Conservation (phyloP, 2,113 vertebrate species). For the Nettapus auritus region DNA sequence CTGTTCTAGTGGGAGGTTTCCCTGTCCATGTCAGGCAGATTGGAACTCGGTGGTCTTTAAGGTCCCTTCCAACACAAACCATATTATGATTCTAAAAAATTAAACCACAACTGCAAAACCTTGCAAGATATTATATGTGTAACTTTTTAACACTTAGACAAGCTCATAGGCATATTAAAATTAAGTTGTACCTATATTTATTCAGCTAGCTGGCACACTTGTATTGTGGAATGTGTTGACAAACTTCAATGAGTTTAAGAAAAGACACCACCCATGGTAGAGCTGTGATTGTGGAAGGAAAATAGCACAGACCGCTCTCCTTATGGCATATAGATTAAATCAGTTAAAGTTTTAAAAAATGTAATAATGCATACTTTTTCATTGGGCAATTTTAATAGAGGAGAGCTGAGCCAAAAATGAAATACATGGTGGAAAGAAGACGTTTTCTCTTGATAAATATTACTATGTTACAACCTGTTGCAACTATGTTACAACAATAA, state of each 20-base stretch:
- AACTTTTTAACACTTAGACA: not conserved
- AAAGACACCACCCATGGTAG: not conserved
- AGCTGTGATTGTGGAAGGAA: not conserved
- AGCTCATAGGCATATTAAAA: not conserved
- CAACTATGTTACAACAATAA: too few relatives aligned
- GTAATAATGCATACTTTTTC: not conserved
- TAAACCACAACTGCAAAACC: fast-evolving
- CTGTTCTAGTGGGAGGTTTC: too few relatives aligned
- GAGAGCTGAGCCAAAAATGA: not conserved
- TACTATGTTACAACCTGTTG: not conserved
- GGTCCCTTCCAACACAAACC: too few relatives aligned
- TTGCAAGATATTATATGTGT: not conserved
- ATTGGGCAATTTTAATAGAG: not conserved
- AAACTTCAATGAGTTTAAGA: not conserved
- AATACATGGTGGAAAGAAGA: not conserved
- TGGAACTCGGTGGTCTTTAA: too few relatives aligned
- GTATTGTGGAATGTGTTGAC: not conserved
- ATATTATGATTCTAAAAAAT: too few relatives aligned
- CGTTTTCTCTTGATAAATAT: not conserved
- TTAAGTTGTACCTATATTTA: not conserved
- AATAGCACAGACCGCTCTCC: not conserved
- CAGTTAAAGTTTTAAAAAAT: not conserved
- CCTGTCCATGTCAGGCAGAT: too few relatives aligned
- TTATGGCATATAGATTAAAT: not conserved
- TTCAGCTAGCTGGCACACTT: not conserved